Percentiles rank a stretch among this genome's conserved stretches.
These are phyloP conservation scores for Cosmia trapezina DNA, from an alignment of 2,888 invertebrate genomes.

Conservation along the genomic window DNA sequence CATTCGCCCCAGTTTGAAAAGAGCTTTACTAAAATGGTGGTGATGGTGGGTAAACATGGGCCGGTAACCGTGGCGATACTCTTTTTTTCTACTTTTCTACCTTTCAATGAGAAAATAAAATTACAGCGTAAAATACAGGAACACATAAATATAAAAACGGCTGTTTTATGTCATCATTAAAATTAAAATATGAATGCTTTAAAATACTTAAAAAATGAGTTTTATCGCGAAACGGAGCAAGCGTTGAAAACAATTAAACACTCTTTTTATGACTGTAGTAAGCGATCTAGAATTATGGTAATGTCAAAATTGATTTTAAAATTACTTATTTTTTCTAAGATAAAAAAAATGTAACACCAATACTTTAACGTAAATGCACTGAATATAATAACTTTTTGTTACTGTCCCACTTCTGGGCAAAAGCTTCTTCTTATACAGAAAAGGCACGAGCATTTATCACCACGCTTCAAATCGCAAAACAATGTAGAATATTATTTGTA, in stretches of 20 bases:
- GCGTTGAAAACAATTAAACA: constrained; percentile 15
- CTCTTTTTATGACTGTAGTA: constrained; percentile 10
- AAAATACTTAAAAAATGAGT: constrained; percentile 2
- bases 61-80: not conserved
- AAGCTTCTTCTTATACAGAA: too few relatives aligned
- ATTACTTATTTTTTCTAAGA: too few relatives aligned
- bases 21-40: not conserved
- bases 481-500: too few relatives aligned
- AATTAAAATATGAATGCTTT: constrained; percentile 13
- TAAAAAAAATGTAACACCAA: too few relatives aligned
- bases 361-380: too few relatives aligned
- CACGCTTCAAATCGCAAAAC: too few relatives aligned
- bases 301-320: too few relatives aligned
- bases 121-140: not conserved
- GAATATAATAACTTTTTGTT: too few relatives aligned
- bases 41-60: not conserved
- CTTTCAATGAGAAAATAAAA: not conserved
- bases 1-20: not conserved
- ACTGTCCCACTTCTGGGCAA: too few relatives aligned
- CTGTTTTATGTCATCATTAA: constrained; percentile 8
- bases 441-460: too few relatives aligned
- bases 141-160: constrained; percentile 4
- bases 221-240: constrained; percentile 17
- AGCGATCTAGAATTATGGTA: constrained; percentile 5
- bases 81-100: not conserved